Conservation (phyloP, 1,140 invertebrate species). For the Diachasma alloeum region DNA sequence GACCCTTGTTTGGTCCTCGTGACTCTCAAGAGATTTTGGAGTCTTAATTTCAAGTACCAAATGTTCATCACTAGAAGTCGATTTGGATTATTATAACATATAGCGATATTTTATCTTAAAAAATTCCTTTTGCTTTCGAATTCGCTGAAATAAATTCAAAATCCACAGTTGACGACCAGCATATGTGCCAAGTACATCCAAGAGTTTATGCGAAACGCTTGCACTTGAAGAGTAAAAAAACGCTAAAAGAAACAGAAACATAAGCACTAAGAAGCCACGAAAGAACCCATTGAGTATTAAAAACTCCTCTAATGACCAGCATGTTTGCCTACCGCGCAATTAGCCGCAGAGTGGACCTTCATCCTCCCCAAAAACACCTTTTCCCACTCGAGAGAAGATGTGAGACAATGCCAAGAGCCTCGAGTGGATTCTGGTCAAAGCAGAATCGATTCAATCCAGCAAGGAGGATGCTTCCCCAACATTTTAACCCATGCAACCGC, state of each 20-base stretch:
- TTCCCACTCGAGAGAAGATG: neutral
- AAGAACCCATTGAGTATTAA: constrained; percentile 27
- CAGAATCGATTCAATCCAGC: neutral
- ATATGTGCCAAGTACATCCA: neutral
- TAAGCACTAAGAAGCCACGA: constrained; percentile 32
- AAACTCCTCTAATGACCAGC: constrained; percentile 51
- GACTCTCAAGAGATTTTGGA: too few species aligned
- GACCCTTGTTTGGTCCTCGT: too few species aligned
- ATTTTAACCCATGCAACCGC: neutral
- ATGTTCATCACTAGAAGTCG: too few species aligned
- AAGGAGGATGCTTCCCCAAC: neutral
- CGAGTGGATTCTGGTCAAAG: neutral
- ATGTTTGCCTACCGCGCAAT: constrained; percentile 52
- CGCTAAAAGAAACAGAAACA: constrained; percentile 34
- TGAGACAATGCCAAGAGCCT: neutral
- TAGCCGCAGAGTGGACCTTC: constrained; percentile 40
- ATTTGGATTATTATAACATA: too few species aligned
- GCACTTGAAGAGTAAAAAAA: neutral
- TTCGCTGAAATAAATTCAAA: neutral
- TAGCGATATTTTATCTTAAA: neutral
- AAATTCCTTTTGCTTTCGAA: neutral
- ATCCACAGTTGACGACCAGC: neutral
- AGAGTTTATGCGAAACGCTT: neutral
- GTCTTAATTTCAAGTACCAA: too few species aligned
- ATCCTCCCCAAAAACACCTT: constrained; percentile 10